These are phyloP conservation scores for Cinclus mexicanus DNA, from an alignment of 2,113 vertebrate species.

Conservation along the genomic window DNA sequence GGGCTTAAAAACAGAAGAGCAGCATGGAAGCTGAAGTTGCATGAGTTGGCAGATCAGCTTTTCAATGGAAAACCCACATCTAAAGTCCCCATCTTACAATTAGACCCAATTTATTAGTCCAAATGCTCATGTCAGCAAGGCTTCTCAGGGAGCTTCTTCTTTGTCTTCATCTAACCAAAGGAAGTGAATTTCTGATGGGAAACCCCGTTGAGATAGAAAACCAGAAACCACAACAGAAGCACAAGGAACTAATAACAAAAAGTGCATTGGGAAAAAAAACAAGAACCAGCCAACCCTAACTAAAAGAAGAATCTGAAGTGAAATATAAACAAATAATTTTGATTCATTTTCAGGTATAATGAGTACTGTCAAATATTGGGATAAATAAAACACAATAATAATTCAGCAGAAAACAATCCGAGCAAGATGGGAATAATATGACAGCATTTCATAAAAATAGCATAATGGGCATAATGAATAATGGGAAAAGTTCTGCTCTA, in stretches of 20 bases:
- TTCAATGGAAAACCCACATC: constrained; percentile 22
- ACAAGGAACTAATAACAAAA: constrained; percentile 53
- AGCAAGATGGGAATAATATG: not conserved
- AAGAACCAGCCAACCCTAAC: not conserved
- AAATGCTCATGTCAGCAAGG: constrained; percentile 4
- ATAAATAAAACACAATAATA: not conserved
- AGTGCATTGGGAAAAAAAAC: not conserved
- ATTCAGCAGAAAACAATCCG: not conserved
- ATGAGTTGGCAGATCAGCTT: not conserved
- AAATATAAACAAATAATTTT: not conserved
- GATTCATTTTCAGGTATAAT: not conserved
- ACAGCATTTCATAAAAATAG: not conserved
- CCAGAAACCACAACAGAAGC: constrained; percentile 67
- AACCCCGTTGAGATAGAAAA: constrained; percentile 61
- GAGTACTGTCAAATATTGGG: not conserved
- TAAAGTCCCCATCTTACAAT: not conserved
- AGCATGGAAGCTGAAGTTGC: not conserved
- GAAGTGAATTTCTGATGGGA: constrained; percentile 65
- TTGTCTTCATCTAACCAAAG: constrained; percentile 41
- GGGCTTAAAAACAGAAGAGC: not conserved
- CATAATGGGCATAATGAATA: not conserved
- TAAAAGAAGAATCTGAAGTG: not conserved
- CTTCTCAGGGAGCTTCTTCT: constrained; percentile 50
- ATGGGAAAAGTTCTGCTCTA: not conserved
- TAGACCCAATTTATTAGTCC: not conserved